phyloP scores from a whole-genome alignment of 2,888 invertebrate genomes.

The Argyresthia albistria region DNA sequence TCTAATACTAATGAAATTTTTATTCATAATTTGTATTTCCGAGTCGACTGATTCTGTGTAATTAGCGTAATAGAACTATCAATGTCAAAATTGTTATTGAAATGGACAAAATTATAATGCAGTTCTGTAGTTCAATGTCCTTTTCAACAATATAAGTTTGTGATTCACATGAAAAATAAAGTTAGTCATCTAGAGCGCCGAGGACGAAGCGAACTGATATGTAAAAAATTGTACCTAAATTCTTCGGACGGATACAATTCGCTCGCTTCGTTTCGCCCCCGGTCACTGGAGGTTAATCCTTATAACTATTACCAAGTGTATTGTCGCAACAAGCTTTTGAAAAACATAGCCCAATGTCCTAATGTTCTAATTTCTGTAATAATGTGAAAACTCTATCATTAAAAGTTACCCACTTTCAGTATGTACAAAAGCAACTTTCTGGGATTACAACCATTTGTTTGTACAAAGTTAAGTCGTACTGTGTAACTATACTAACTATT shows the following conservation, averaged over 20 bases:
- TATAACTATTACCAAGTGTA: neutral
- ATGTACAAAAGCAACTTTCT: no score
- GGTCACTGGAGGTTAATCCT: neutral
- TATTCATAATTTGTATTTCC: conserved; percentile 47
- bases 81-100: conserved; percentile 4
- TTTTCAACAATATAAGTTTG: neutral
- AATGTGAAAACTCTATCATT: no score
- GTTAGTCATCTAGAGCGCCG: neutral
- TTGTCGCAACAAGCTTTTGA: no score
- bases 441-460: no score
- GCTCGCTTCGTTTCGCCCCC: neutral
- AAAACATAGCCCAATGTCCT: no score
- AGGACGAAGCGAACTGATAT: neutral
- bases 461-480: no score
- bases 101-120: neutral
- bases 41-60: conserved; percentile 54
- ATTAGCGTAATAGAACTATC: conserved; percentile 8
- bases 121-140: neutral
- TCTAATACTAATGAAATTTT: conserved; percentile 37
- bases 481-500: no score
- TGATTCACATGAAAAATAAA: neutral
- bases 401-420: no score
- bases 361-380: no score
- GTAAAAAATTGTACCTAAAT: neutral
- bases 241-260: neutral